Percentiles rank a stretch among this genome's conserved stretches.
phyloP scores from a whole-genome alignment of 2,797 vertebrate genomes.

The Paedocypris micromegethes region DNA sequence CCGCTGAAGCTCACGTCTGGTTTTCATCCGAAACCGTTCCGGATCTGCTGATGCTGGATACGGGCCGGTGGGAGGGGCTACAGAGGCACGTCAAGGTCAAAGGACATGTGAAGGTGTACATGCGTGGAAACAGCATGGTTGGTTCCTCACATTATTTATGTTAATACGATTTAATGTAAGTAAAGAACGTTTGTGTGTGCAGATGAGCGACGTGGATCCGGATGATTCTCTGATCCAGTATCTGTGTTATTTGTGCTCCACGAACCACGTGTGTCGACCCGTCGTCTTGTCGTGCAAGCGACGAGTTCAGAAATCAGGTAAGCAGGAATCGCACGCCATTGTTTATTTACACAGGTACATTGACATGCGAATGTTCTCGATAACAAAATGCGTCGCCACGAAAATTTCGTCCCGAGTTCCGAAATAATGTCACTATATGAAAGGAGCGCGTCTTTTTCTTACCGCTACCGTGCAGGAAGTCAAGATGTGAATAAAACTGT shows the following conservation, averaged over 20 bases:
- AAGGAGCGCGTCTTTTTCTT: too few relatives aligned
- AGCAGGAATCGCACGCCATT: background rate
- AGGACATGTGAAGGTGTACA: slow-evolving; percentile 59
- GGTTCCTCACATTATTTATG: slow-evolving; percentile 11
- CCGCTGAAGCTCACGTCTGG: slow-evolving; percentile 64
- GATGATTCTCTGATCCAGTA: slow-evolving; percentile 57
- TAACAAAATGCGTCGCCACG: too few relatives aligned
- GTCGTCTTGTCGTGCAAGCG: slow-evolving; percentile 60
- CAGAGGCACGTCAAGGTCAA: slow-evolving; percentile 59
- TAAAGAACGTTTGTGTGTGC: slow-evolving; percentile 29
- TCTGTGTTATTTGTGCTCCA: slow-evolving; percentile 59
- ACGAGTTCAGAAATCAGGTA: slow-evolving; percentile 36
- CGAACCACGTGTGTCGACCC: slow-evolving; percentile 48
- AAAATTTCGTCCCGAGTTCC: too few relatives aligned
- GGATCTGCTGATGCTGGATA: slow-evolving; percentile 56
- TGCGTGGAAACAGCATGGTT: slow-evolving; percentile 55
- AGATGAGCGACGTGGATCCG: slow-evolving; percentile 53
- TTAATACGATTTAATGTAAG: slow-evolving; percentile 14
- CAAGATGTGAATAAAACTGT: too few relatives aligned
- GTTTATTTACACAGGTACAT: too few relatives aligned
- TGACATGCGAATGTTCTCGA: too few relatives aligned
- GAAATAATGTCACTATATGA: too few relatives aligned
- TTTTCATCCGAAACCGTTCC: slow-evolving; percentile 52
- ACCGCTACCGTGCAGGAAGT: too few relatives aligned
- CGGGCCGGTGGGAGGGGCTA: slow-evolving; percentile 67